Conservation (phyloP, 2,113 vertebrate genomes). For the Gobiocypris rarus region DNA sequence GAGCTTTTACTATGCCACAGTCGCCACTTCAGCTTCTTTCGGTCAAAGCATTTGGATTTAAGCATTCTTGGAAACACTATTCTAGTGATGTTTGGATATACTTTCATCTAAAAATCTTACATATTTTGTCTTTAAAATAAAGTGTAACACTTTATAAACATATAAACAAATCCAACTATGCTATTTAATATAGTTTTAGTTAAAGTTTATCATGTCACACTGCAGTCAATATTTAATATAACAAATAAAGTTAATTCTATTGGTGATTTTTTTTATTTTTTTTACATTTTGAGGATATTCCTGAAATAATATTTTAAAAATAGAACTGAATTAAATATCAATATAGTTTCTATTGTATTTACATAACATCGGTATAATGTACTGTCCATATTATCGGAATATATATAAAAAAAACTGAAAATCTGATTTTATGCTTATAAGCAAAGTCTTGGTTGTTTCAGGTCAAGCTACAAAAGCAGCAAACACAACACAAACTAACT, state of each 20-base stretch:
- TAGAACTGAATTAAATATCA: not conserved
- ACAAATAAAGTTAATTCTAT: not conserved
- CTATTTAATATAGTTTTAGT: not conserved
- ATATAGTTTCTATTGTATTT: not conserved
- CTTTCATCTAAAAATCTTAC: too few relatives aligned
- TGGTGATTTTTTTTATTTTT: not conserved
- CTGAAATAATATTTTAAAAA: not conserved
- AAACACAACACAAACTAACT: slow-evolving; percentile 24
- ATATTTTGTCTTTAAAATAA: too few relatives aligned
- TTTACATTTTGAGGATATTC: not conserved
- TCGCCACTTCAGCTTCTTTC: too few relatives aligned
- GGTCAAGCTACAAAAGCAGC: not conserved
- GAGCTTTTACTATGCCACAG: too few relatives aligned
- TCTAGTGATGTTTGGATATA: too few relatives aligned
- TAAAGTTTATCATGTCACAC: too few relatives aligned
- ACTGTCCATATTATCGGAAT: not conserved
- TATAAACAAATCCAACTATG: too few relatives aligned
- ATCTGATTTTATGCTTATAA: not conserved
- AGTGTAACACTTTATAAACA: too few relatives aligned
- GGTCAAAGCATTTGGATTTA: too few relatives aligned
- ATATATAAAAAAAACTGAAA: not conserved
- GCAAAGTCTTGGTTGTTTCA: not conserved
- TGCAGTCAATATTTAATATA: too few relatives aligned
- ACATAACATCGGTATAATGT: not conserved
- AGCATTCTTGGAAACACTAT: too few relatives aligned